Evolutionary conservation across 2,888 invertebrate genomes (phyloP).

Genomic region (Maniola hyperantus): DNA sequence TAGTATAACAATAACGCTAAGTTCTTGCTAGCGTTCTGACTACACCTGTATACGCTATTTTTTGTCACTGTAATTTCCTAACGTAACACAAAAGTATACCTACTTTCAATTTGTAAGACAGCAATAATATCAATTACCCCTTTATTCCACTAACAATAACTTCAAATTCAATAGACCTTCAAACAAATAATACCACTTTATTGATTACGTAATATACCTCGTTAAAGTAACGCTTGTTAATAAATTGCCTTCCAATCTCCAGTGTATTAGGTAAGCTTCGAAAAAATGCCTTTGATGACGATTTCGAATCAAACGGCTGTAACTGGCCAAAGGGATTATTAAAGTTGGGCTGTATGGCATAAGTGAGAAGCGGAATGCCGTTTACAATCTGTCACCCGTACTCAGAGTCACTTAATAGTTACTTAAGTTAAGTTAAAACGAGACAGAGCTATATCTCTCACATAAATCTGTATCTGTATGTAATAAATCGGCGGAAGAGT

Average conservation of each 20-base stretch:
- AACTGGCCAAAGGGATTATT: conserved; percentile 37
- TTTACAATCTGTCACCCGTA: too few species aligned
- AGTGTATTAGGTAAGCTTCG: conserved; percentile 22
- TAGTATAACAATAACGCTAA: too few species aligned
- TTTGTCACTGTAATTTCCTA: not conserved
- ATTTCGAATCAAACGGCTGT: conserved; percentile 29
- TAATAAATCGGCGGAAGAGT: too few species aligned
- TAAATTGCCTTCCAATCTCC: conserved; percentile 30
- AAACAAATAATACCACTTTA: conserved; percentile 16
- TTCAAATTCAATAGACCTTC: conserved; percentile 1
- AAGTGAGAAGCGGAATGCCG: conserved; percentile 21
- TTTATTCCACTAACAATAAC: conserved; percentile 1
- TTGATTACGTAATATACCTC: conserved; percentile 22
- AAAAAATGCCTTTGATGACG: conserved; percentile 31
- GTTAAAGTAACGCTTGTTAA: conserved; percentile 30
- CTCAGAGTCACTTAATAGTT: too few species aligned
- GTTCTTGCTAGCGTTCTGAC: too few species aligned
- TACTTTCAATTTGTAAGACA: conserved; percentile 8
- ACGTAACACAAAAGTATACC: not conserved
- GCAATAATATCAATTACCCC: conserved; percentile 11
- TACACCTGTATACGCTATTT: not conserved
- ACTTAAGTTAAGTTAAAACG: too few species aligned
- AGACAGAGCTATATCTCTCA: too few species aligned
- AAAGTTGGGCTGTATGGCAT: conserved; percentile 26
- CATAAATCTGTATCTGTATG: too few species aligned